Conservation (phyloP, 1,140 invertebrate genomes). For the Colletes latitarsis region DNA sequence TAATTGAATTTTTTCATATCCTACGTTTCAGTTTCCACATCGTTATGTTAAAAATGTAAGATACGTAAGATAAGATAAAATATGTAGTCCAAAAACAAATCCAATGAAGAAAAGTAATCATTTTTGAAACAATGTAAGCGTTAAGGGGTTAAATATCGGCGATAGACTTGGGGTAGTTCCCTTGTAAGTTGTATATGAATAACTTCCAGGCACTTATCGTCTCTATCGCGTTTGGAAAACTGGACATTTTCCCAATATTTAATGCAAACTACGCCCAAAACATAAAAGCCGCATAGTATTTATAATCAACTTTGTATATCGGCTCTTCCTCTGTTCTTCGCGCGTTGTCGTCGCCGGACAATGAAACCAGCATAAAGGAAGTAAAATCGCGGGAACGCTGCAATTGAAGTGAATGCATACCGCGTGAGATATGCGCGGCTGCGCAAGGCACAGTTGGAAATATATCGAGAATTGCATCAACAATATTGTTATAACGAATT, state of each 20-base stretch:
- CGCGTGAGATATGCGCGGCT: slow-evolving; percentile 51
- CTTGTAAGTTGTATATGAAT: too few species aligned
- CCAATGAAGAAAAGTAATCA: too few species aligned
- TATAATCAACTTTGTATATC: slow-evolving; percentile 65
- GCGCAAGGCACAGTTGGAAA: slow-evolving; percentile 23
- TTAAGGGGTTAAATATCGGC: too few species aligned
- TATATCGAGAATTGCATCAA: slow-evolving; percentile 21
- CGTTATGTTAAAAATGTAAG: too few species aligned
- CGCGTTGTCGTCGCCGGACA: slow-evolving; percentile 48
- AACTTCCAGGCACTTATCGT: slow-evolving; percentile 58
- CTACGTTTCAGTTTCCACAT: too few species aligned
- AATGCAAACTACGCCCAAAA: slow-evolving; percentile 70
- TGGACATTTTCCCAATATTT: slow-evolving; percentile 60
- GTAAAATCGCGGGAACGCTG: slow-evolving; percentile 56
- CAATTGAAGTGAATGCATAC: slow-evolving; percentile 58
- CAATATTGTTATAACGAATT: slow-evolving; percentile 24
- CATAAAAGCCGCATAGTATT: slow-evolving; percentile 57
- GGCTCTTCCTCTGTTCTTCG: neutral
- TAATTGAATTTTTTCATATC: too few species aligned
- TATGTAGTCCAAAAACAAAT: too few species aligned
- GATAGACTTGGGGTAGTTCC: too few species aligned
- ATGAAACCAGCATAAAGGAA: slow-evolving; percentile 60
- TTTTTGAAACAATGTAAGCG: too few species aligned
- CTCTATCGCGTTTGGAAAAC: slow-evolving; percentile 16
- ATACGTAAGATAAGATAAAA: too few species aligned